Percentiles rank a stretch among this genome's conserved stretches.
Conservation (phyloP, 2,113 vertebrate genomes). For the Labeo catla region DNA sequence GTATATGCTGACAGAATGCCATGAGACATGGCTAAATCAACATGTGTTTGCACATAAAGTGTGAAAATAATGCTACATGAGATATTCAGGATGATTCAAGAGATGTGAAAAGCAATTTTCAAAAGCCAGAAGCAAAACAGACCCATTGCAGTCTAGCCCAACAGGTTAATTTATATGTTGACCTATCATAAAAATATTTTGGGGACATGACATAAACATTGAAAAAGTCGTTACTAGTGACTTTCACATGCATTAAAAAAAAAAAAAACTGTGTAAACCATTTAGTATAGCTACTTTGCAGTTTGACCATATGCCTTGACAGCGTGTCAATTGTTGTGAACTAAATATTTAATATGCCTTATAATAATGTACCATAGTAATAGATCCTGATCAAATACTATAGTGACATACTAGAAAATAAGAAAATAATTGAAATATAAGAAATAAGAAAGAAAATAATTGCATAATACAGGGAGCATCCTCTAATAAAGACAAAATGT, state of each 20-base stretch:
- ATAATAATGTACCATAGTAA: neutral
- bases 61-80: too few species aligned
- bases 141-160: neutral
- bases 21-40: neutral
- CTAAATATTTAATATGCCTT: neutral
- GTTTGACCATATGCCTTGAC: neutral
- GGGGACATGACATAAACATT: too few species aligned
- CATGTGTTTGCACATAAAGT: neutral
- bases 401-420: neutral
- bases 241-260: neutral
- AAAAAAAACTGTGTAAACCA: neutral
- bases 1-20: neutral
- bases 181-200: too few species aligned
- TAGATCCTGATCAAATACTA: neutral
- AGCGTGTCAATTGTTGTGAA: neutral
- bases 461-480: neutral
- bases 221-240: neutral
- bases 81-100: too few species aligned
- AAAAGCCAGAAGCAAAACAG: neutral
- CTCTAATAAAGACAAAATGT: neutral
- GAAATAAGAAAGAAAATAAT: neutral
- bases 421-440: neutral
- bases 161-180: neutral
- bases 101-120: neutral
- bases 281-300: neutral